These are phyloP conservation scores for Hesperia comma DNA, from an alignment of 2,888 invertebrate species.

Conservation along the genomic window DNA sequence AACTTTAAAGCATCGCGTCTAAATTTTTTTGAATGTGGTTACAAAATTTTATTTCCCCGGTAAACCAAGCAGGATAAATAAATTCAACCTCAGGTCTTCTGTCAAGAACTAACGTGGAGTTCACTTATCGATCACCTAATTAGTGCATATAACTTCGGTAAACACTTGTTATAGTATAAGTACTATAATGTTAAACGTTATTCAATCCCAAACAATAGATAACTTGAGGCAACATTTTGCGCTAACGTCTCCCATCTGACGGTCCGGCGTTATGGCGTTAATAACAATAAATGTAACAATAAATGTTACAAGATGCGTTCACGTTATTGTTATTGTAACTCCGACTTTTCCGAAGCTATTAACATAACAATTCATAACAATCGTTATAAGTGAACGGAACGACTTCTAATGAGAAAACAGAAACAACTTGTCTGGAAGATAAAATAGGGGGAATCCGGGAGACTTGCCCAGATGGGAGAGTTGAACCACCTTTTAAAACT, in stretches of 20 bases:
- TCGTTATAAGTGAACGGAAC: conserved; percentile 43
- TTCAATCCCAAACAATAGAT: conserved; percentile 25
- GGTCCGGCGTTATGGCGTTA: conserved; percentile 52
- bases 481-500: too few species aligned
- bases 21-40: too few species aligned
- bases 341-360: conserved; percentile 43
- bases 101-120: too few species aligned
- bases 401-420: conserved; percentile 15
- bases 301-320: conserved; percentile 35
- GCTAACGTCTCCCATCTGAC: conserved; percentile 50
- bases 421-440: background rate
- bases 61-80: too few species aligned
- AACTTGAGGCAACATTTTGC: conserved; percentile 43
- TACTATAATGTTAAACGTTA: conserved; percentile 11
- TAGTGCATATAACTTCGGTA: too few species aligned
- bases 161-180: too few species aligned
- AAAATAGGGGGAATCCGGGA: too few species aligned
- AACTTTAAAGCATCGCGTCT: too few species aligned
- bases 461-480: too few species aligned
- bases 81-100: too few species aligned
- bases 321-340: conserved; percentile 48
- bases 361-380: conserved; percentile 59
- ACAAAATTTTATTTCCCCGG: too few species aligned
- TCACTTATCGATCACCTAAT: too few species aligned
- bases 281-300: conserved; percentile 60